Evolutionary conservation across 2,113 vertebrate genomes (phyloP), one percentile per base, ranked within the genome.

Genomic region (Ictalurus punctatus): DNA sequence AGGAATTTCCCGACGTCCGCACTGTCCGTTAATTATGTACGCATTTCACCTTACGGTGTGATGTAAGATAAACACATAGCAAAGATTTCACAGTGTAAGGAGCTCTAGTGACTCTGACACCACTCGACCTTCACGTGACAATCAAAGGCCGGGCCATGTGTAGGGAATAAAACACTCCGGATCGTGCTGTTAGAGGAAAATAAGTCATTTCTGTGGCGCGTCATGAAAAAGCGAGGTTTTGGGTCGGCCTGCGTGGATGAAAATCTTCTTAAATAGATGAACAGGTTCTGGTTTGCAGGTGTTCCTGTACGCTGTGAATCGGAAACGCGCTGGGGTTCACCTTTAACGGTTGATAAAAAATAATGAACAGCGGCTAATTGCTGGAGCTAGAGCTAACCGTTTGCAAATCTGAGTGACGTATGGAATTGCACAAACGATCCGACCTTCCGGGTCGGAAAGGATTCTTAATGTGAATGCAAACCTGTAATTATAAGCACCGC

Each of bases 401-500:
- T 27, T 10, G 9, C 25, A 67, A n/a, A 67, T 67, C 61, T 25
- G 61, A n/a, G 2, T 65, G 25, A 69, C 4, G 27, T 30, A 4
- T 4, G 12, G 13, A 69, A 69, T 14, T n/a, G n/a, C 13, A 0
- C n/a, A n/a, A 14, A 16, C 3, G 0, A 69, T 30, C 25, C 25
- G 27, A 27, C 21, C 0, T 65, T 30, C n/a, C 1, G 0, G 12
- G 0, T 30, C 12, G 14, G 12, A 30, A n/a, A 0, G 12, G n/a
- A 30, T 69, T 69, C 65, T 69, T 30, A 69, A 30, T n/a, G 1
- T 30, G 10, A 69, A 30, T 5, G 21, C 65, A 69, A 69, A 69
- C 65, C 27, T 69, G 4, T 30, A 1, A 71, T 71, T 71, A 71
- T 34, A 34, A 34, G 16, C 30, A 30, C 30, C 16, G 5, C 30